These are phyloP conservation scores for Adrianichthys oophorus DNA, from an alignment of 2,797 vertebrate genomes.

Conservation along the genomic window DNA sequence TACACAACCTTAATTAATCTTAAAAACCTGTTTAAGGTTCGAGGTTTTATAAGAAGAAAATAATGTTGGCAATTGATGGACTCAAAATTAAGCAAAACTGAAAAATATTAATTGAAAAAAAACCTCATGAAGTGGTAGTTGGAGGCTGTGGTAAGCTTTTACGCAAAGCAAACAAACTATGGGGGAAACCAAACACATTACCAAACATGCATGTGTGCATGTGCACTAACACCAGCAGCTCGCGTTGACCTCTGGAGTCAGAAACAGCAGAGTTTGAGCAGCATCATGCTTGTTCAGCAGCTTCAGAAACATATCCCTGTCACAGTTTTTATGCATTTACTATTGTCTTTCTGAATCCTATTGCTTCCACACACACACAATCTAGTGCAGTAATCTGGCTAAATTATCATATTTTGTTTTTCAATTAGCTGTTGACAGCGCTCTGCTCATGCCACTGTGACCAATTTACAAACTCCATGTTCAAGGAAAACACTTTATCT, in stretches of 20 bases:
- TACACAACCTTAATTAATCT: no score
- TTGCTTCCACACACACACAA: conserved; percentile 22
- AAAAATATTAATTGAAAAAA: no score
- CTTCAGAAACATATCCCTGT: conserved; percentile 52
- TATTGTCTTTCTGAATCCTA: conserved; percentile 39
- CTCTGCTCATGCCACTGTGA: conserved; percentile 50
- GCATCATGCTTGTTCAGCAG: conserved; percentile 63
- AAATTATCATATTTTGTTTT: conserved; percentile 66
- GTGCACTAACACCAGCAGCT: not conserved
- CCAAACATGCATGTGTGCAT: not conserved
- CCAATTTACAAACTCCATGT: conserved; percentile 57
- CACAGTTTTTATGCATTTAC: conserved; percentile 44
- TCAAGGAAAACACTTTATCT: not conserved
- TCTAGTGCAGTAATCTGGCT: conserved; percentile 39
- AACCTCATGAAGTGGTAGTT: no score
- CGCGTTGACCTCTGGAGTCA: not conserved
- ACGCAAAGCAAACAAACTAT: no score
- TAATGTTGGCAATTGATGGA: no score
- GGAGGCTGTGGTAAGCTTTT: no score
- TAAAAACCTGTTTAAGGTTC: no score
- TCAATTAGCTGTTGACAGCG: conserved; percentile 60
- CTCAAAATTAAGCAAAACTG: no score
- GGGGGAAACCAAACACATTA: no score
- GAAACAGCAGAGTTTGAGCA: conserved; percentile 30
- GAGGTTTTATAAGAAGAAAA: no score